Evolutionary conservation across 2,888 invertebrate species (phyloP).

Genomic region (Anticlea derivata): DNA sequence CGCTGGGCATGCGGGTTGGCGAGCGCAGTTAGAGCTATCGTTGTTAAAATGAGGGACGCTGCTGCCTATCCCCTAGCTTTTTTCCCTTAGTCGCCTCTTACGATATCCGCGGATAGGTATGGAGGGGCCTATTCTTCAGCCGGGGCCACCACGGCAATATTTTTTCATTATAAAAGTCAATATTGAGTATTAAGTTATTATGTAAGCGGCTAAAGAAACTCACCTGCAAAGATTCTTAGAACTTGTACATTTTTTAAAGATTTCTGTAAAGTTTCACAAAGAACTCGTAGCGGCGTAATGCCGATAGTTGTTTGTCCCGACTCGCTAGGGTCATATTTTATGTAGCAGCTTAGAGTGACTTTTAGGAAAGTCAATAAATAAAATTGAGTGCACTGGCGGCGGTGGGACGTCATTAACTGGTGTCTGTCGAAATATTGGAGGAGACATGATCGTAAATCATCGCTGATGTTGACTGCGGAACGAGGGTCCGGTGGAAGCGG

Average conservation of each 20-base stretch:
- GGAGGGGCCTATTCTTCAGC: no score
- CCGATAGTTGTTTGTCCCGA: constrained; percentile 33
- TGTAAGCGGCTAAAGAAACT: constrained; percentile 13
- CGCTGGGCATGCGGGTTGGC: no score
- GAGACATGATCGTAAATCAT: constrained; percentile 61
- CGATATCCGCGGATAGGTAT: no score
- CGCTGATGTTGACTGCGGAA: constrained; percentile 47
- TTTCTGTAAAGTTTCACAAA: constrained; percentile 26
- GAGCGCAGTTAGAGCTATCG: no score
- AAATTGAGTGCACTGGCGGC: constrained; percentile 56
- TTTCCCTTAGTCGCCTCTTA: no score
- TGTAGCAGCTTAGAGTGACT: constrained; percentile 43
- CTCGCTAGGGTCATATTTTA: constrained; percentile 34
- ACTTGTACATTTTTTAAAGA: constrained; percentile 26
- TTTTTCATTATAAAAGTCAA: no score
- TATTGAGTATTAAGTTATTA: no score
- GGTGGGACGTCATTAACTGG: constrained; percentile 57
- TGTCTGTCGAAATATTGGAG: constrained; percentile 51
- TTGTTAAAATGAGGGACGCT: no score
- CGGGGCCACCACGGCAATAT: no score
- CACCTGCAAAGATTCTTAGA: constrained; percentile 25
- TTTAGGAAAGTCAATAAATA: constrained; percentile 56
- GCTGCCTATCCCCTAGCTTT: no score
- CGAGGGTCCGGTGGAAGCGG: constrained; percentile 37
- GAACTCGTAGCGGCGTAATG: constrained; percentile 23